phyloP scores from a whole-genome alignment of 2,113 vertebrate species.

The Peromyscus polionotus region DNA sequence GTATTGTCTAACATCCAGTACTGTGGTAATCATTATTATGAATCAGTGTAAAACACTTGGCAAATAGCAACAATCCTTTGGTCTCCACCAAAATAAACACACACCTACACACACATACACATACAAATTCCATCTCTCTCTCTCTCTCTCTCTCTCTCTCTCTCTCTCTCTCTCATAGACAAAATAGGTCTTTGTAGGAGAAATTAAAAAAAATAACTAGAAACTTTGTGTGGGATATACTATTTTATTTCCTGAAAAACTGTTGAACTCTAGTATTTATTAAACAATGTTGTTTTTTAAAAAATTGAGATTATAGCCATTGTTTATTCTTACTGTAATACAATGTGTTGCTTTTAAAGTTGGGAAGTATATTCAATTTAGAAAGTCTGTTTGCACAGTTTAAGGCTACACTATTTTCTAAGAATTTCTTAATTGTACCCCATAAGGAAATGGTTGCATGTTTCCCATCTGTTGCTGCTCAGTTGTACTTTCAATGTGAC shows the following conservation, averaged over 20 bases:
- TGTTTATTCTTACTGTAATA: background rate
- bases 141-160: too few species aligned
- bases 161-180: too few species aligned
- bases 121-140: background rate
- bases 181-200: background rate
- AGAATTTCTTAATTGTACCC: background rate
- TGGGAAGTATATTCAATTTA: background rate
- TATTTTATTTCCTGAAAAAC: background rate
- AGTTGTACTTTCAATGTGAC: conserved; percentile 38
- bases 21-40: background rate
- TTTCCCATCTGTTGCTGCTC: conserved; percentile 47
- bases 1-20: background rate
- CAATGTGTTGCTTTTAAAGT: background rate
- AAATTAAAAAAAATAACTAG: background rate
- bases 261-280: background rate
- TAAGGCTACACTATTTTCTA: background rate
- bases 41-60: background rate
- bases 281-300: background rate
- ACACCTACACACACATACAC: background rate
- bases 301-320: background rate
- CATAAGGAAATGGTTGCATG: background rate
- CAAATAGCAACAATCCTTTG: background rate
- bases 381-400: background rate
- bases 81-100: background rate
- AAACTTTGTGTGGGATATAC: background rate